Evolutionary conservation across 2,797 vertebrate genomes (phyloP).

Genomic region (Vultur gryphus): DNA sequence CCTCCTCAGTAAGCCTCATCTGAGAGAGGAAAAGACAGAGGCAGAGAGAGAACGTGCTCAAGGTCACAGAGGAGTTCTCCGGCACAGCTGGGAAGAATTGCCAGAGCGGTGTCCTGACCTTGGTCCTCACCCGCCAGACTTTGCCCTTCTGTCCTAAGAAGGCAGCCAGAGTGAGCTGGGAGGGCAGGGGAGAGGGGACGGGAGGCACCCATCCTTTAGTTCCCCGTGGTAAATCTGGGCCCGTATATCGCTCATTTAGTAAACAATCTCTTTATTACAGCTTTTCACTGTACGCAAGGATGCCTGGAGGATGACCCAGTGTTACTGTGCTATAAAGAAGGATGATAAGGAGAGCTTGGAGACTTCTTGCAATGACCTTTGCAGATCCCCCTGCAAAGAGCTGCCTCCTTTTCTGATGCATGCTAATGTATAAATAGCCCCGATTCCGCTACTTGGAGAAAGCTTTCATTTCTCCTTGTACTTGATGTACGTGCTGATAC

Average conservation of each 20-base stretch:
- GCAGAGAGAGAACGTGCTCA: not conserved
- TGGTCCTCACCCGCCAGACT: not conserved
- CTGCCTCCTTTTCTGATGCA: not conserved
- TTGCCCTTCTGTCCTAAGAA: not conserved
- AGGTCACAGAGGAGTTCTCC: not conserved
- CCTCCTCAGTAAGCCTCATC: not conserved
- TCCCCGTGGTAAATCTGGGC: not conserved
- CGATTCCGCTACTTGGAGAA: fast-evolving
- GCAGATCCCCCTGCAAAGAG: not conserved
- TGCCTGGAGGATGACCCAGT: not conserved
- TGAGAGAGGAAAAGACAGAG: not conserved
- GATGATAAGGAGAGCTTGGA: not conserved
- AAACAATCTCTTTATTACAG: not conserved
- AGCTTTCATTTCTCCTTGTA: not conserved
- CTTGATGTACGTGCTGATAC: not conserved
- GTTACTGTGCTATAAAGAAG: not conserved
- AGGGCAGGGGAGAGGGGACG: not conserved
- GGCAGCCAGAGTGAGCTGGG: not conserved
- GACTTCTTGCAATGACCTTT: not conserved
- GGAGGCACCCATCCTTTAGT: not conserved
- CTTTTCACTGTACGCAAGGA: not conserved
- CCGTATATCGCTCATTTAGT: not conserved
- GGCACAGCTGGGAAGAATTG: not conserved
- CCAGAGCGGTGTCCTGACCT: not conserved
- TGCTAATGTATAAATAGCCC: slow-evolving; percentile 20